phyloP scores from a whole-genome alignment of 2,888 invertebrate species.

The Tricholauxania praeusta region DNA sequence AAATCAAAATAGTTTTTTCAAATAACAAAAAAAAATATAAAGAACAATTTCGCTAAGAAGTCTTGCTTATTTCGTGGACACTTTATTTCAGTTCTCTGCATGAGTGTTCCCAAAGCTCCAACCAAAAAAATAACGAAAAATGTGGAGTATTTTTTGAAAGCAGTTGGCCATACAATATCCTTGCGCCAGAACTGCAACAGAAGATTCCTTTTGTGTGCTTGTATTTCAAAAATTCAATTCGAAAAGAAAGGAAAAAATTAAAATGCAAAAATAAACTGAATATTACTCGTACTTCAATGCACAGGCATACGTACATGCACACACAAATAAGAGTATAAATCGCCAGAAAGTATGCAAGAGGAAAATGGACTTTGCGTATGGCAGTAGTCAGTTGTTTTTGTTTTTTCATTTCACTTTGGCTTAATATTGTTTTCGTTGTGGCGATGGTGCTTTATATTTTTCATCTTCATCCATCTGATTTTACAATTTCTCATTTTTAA shows the following conservation, averaged over 20 bases:
- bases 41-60: constrained; percentile 1
- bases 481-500: too few species aligned
- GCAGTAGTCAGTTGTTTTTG: constrained; percentile 12
- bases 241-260: constrained; percentile 3
- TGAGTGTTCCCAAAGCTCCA: neutral
- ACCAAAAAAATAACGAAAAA: too few species aligned
- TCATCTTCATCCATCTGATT: constrained; percentile 2
- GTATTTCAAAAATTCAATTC: constrained; percentile 24
- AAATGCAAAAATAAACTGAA: neutral
- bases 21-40: neutral
- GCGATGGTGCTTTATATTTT: constrained; percentile 8
- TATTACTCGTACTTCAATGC: neutral
- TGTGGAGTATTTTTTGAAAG: neutral
- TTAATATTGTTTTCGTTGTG: constrained; percentile 3
- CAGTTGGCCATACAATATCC: constrained; percentile 3
- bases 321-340: constrained; percentile 13
- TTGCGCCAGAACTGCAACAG: constrained; percentile 12
- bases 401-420: too few species aligned
- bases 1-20: constrained; percentile 3
- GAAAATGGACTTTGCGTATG: constrained; percentile 40
- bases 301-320: neutral
- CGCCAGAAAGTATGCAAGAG: constrained; percentile 44
- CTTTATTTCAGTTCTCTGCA: constrained; percentile 20
- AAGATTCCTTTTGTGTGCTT: constrained; percentile 24
- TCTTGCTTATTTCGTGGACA: constrained; percentile 12